These are phyloP conservation scores for Lepidostoma basale DNA, from an alignment of 1,140 invertebrate species.

Conservation along the genomic window DNA sequence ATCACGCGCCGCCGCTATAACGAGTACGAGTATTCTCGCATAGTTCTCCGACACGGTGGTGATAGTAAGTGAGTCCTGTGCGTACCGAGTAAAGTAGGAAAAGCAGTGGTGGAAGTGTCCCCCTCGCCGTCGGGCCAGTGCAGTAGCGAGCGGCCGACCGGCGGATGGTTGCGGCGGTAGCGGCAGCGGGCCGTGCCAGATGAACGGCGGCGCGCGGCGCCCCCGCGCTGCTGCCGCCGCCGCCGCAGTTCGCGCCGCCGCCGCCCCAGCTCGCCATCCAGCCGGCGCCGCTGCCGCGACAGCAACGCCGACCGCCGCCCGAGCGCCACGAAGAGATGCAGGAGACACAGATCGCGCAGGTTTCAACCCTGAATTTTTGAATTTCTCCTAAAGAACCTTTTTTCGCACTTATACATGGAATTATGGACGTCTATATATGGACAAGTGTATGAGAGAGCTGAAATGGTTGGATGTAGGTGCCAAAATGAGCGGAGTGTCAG, in stretches of 20 bases:
- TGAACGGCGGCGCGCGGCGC: constrained; percentile 55
- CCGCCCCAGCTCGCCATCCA: constrained; percentile 23
- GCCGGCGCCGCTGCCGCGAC: constrained; percentile 50
- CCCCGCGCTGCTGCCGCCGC: constrained; percentile 56
- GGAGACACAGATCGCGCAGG: constrained; percentile 44
- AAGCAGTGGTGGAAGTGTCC: not conserved
- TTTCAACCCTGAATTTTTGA: too few species aligned
- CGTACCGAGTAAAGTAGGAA: too few species aligned
- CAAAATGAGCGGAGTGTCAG: too few species aligned
- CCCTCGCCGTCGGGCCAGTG: constrained; percentile 19
- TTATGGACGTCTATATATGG: too few species aligned
- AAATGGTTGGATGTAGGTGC: too few species aligned
- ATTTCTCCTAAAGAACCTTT: too few species aligned
- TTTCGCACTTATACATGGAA: too few species aligned
- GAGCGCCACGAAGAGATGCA: constrained; percentile 49
- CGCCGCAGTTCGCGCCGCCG: constrained; percentile 54
- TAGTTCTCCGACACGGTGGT: too few species aligned
- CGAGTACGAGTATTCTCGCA: too few species aligned
- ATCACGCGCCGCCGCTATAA: too few species aligned
- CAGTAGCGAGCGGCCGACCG: not conserved
- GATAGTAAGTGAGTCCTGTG: too few species aligned
- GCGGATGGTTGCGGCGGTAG: constrained; percentile 49
- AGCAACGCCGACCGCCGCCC: constrained; percentile 48
- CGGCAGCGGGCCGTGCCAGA: constrained; percentile 58
- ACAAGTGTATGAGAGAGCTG: too few species aligned